Evolutionary conservation across 2,797 vertebrate species (phyloP).

Genomic region (Sebastes vulpes): DNA sequence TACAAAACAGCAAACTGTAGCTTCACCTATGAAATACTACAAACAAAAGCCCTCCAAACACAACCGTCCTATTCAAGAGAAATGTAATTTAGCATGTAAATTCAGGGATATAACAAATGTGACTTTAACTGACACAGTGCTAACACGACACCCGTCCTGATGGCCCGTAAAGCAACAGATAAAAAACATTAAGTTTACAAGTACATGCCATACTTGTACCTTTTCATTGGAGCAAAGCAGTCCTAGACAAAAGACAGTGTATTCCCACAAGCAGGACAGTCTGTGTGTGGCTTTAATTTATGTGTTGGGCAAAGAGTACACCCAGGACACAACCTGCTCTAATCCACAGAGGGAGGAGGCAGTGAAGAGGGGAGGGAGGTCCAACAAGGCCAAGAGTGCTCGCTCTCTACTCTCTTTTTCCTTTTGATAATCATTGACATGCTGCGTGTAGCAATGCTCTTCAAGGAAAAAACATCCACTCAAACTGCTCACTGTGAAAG

Average conservation of each 20-base stretch:
- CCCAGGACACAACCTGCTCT: constrained; percentile 6
- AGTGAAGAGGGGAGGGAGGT: constrained; percentile 2
- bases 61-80: neutral
- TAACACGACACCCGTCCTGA: neutral
- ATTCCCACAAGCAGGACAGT: neutral
- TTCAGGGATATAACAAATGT: neutral
- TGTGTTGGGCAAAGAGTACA: neutral
- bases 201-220: neutral
- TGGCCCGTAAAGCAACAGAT: neutral
- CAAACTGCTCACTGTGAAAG: neutral
- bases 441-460: neutral
- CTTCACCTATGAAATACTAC: neutral
- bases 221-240: constrained; percentile 43
- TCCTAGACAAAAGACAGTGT: neutral
- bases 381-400: neutral
- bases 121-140: neutral
- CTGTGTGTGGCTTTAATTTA: neutral
- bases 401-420: constrained; percentile 3
- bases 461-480: neutral
- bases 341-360: constrained; percentile 26
- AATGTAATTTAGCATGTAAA: constrained; percentile 8
- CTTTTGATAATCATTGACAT: constrained; percentile 45
- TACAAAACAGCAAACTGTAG: neutral
- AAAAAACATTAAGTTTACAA: neutral
- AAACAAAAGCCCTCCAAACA: neutral